phyloP scores from a whole-genome alignment of 2,113 vertebrate species.

The Deroptyus accipitrinus region DNA sequence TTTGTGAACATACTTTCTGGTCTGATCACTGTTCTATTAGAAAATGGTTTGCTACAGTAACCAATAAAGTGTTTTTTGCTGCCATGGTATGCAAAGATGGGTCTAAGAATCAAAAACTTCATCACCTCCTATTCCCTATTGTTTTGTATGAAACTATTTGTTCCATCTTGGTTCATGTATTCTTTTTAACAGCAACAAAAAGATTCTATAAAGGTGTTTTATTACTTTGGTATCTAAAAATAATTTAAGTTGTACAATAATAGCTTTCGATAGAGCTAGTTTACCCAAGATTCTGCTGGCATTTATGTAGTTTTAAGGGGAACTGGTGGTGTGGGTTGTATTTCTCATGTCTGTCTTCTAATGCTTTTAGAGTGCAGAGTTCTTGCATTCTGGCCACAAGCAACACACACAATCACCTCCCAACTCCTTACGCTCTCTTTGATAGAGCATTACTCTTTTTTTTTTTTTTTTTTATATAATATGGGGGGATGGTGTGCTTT shows the following conservation, averaged over 20 bases:
- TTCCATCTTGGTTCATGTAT: background rate
- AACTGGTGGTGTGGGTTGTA: background rate
- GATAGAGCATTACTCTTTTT: background rate
- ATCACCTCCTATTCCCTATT: background rate
- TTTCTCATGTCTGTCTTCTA: background rate
- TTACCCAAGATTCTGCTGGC: background rate
- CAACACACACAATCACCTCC: background rate
- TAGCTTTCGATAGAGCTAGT: background rate
- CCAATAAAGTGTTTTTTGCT: background rate
- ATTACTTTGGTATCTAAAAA: background rate
- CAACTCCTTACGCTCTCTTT: background rate
- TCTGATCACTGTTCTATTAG: rapidly evolving
- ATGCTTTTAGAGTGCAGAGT: background rate
- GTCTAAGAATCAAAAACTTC: background rate
- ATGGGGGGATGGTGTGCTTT: no score
- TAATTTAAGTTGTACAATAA: background rate
- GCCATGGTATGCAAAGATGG: background rate
- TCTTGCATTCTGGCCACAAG: background rate
- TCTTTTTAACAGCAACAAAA: background rate
- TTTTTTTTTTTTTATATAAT: background rate
- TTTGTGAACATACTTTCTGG: background rate
- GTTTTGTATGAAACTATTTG: background rate
- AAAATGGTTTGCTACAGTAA: background rate
- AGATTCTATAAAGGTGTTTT: background rate
- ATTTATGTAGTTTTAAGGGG: background rate